These are phyloP conservation scores for Rhynchopsitta pachyrhyncha DNA, from an alignment of 2,113 vertebrate genomes.

Conservation along the genomic window DNA sequence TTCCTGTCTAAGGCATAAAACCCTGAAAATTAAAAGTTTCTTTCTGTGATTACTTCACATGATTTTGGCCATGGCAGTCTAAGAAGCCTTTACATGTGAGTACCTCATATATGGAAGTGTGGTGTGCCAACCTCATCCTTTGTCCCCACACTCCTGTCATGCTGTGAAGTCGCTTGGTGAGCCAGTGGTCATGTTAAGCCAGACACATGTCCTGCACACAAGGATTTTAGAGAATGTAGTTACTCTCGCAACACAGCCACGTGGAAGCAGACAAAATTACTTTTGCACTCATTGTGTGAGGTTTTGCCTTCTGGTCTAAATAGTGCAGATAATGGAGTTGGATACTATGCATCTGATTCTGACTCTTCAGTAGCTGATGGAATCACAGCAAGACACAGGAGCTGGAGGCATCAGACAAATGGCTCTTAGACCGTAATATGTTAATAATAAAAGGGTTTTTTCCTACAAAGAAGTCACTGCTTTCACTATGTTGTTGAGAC, in stretches of 20 bases:
- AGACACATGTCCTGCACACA: neutral
- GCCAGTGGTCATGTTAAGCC: conserved; percentile 3
- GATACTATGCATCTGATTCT: conserved; percentile 22
- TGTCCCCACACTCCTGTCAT: neutral
- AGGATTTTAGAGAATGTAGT: conserved; percentile 9
- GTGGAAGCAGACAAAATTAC: neutral
- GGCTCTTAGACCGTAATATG: neutral
- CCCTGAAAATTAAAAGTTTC: neutral
- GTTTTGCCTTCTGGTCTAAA: conserved; percentile 21
- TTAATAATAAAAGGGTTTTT: neutral
- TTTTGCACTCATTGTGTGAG: neutral
- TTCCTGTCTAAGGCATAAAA: neutral
- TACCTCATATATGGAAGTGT: neutral
- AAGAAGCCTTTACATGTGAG: neutral
- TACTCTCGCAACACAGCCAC: conserved; percentile 43
- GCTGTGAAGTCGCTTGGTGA: neutral
- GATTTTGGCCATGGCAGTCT: neutral
- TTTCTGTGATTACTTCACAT: neutral
- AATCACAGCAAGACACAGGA: neutral
- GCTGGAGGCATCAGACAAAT: neutral
- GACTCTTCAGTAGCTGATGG: neutral
- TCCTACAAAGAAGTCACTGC: neutral
- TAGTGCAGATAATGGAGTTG: neutral
- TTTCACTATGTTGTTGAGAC: neutral
- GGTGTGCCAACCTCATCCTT: neutral